Evolutionary conservation across 2,888 invertebrate genomes (phyloP).

Genomic region (Caenorhabditis wallacei): DNA sequence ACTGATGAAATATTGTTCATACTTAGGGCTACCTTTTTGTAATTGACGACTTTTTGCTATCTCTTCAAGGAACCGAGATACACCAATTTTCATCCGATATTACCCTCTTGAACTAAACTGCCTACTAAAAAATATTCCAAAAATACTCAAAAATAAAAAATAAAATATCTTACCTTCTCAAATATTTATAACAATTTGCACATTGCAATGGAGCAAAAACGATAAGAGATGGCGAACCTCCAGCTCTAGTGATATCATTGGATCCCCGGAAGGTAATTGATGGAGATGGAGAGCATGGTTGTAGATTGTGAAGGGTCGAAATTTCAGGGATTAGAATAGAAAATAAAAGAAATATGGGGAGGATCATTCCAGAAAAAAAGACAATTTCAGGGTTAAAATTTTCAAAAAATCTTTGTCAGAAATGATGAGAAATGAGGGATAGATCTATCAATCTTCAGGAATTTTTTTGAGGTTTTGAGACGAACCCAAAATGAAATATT

Average conservation of each 20-base stretch:
- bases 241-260: slow-evolving; percentile 34
- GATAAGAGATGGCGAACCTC: slow-evolving; percentile 10
- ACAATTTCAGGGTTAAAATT: not conserved
- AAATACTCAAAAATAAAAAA: no score
- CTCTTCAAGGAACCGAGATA: no score
- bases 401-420: not conserved
- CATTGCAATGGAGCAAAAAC: slow-evolving; percentile 55
- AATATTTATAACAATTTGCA: slow-evolving; percentile 52
- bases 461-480: not conserved
- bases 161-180: slow-evolving; percentile 37
- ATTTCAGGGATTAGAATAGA: not conserved
- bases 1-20: no score
- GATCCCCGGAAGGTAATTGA: slow-evolving; percentile 51
- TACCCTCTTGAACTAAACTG: no score
- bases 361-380: not conserved
- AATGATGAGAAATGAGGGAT: slow-evolving; percentile 3
- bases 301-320: not conserved
- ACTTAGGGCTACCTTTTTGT: no score
- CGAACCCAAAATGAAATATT: slow-evolving; percentile 4
- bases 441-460: not conserved
- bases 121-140: no score
- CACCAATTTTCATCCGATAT: no score
- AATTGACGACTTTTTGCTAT: no score
- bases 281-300: slow-evolving; percentile 32
- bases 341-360: not conserved